Percentiles rank a stretch among this genome's conserved stretches.
These are phyloP conservation scores for Charadrius vociferus DNA, from an alignment of 2,113 vertebrate species.

Conservation along the genomic window DNA sequence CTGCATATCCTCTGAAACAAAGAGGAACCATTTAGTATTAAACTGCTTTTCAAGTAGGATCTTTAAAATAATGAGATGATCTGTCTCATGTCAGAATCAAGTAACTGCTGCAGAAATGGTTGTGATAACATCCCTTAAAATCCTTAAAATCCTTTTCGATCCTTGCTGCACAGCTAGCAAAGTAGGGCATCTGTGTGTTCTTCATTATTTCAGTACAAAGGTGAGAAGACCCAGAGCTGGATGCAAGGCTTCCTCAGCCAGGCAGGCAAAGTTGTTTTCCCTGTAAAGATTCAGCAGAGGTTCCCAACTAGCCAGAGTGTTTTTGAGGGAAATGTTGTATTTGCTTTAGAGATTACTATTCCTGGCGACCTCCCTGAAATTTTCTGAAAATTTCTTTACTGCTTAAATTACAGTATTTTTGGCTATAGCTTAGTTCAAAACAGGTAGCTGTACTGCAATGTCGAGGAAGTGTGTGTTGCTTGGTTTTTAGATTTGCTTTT, in stretches of 20 bases:
- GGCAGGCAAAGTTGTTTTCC: not conserved
- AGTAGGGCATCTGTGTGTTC: not conserved
- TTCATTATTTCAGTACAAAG: not conserved
- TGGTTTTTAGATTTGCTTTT: not conserved
- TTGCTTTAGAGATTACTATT: not conserved
- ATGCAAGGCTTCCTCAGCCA: not conserved
- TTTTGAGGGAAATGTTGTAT: not conserved
- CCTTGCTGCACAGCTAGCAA: not conserved
- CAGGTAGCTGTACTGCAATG: not conserved
- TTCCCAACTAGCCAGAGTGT: not conserved
- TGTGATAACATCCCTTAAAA: not conserved
- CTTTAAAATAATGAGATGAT: not conserved
- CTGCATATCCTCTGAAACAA: not conserved
- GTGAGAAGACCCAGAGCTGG: not conserved
- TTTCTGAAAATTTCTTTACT: not conserved
- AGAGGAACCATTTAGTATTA: not conserved
- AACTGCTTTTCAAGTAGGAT: not conserved
- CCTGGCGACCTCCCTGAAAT: not conserved
- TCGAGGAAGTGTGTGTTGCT: not conserved
- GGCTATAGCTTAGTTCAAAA: not conserved
- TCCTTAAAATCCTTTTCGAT: not conserved
- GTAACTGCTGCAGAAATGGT: not conserved
- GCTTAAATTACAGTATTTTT: not conserved
- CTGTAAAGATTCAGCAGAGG: not conserved
- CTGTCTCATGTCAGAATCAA: not conserved